Evolutionary conservation across 2,113 vertebrate genomes (phyloP).

Genomic region (Leptodactylus fuscus): DNA sequence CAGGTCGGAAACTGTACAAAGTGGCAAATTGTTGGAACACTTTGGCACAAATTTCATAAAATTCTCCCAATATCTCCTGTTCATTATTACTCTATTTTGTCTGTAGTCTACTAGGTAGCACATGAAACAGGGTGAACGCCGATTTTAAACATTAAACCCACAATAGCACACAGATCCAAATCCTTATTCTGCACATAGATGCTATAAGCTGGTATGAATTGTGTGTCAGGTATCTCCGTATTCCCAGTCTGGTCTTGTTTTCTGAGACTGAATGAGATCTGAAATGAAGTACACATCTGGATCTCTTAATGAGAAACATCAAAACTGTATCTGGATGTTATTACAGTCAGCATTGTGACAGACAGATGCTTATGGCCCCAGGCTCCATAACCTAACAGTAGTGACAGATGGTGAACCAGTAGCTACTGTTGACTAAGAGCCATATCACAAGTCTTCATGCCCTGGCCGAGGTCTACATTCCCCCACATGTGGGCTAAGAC

Average conservation of each 20-base stretch:
- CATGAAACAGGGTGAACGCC: too few species aligned
- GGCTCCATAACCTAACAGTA: constrained; percentile 28
- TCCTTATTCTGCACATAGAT: not conserved
- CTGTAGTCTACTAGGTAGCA: too few species aligned
- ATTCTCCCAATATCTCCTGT: too few species aligned
- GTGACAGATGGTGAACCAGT: constrained; percentile 36
- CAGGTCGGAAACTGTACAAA: too few species aligned
- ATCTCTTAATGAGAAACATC: constrained; percentile 33
- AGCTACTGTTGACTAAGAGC: constrained; percentile 37
- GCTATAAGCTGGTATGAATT: not conserved
- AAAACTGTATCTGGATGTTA: constrained; percentile 22
- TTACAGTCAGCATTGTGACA: constrained; percentile 25
- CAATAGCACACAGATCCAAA: too few species aligned
- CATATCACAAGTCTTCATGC: not conserved
- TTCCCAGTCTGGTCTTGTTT: not conserved
- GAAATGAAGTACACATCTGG: constrained; percentile 14
- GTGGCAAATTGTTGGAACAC: too few species aligned
- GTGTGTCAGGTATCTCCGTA: not conserved
- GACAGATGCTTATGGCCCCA: constrained; percentile 30
- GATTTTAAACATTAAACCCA: too few species aligned
- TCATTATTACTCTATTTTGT: too few species aligned
- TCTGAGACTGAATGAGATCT: not conserved
- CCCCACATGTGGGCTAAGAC: not conserved
- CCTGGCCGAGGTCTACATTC: not conserved
- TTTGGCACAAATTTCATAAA: too few species aligned